phyloP scores from a whole-genome alignment of 1,140 invertebrate species.

The Neodiprion virginianus region DNA sequence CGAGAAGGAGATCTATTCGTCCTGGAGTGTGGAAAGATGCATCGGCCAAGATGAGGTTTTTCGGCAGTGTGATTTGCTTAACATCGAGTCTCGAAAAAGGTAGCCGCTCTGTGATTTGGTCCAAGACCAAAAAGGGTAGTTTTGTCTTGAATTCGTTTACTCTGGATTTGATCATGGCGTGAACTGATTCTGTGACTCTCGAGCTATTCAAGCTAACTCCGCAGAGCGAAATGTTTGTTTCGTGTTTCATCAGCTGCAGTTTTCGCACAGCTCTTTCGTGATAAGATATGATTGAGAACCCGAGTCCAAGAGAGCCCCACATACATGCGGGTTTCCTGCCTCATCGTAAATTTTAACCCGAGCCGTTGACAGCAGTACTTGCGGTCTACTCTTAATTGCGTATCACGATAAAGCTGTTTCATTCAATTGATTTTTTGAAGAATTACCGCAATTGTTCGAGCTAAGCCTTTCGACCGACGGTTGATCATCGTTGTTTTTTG shows the following conservation, averaged over 20 bases:
- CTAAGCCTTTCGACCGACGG: too few relatives aligned
- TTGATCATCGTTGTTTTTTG: too few relatives aligned
- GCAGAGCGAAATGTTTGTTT: constrained; percentile 11
- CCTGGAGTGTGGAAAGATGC: constrained; percentile 33
- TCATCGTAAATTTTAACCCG: constrained; percentile 12
- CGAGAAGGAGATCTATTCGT: constrained; percentile 40
- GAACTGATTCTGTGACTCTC: constrained; percentile 14
- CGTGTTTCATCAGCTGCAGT: constrained; percentile 14
- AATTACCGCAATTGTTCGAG: too few relatives aligned
- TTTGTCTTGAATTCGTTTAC: constrained; percentile 14
- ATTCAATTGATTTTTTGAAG: too few relatives aligned
- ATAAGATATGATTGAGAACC: constrained; percentile 30
- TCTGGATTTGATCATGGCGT: constrained; percentile 26
- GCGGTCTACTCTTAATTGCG: neutral
- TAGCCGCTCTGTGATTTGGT: constrained; percentile 27
- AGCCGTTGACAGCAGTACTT: constrained; percentile 19
- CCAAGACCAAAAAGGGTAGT: constrained; percentile 24
- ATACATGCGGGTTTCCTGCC: constrained; percentile 11
- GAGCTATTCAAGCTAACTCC: constrained; percentile 24
- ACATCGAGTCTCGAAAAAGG: constrained; percentile 24
- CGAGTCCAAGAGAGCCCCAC: constrained; percentile 27
- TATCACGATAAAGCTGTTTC: too few relatives aligned
- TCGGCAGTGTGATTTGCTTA: constrained; percentile 22
- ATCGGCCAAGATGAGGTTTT: constrained; percentile 34
- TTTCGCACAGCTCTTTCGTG: constrained; percentile 9